phyloP scores from a whole-genome alignment of 2,888 invertebrate genomes.

The Agelastica alni region DNA sequence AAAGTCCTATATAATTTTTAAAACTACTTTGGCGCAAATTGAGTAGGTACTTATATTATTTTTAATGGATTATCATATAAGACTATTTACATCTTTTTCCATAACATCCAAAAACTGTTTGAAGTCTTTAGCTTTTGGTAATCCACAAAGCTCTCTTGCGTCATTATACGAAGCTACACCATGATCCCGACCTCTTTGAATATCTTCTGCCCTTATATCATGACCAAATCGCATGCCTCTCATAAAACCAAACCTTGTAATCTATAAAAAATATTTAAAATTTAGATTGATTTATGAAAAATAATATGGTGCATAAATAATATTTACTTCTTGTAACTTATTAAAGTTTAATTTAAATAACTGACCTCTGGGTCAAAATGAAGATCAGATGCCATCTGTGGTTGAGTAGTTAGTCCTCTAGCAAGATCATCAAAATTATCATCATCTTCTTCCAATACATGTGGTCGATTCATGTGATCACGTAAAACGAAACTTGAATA shows the following conservation, averaged over 20 bases:
- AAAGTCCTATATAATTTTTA: too few relatives aligned
- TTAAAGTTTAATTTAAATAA: slow-evolving; percentile 24
- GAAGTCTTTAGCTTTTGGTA: slow-evolving; percentile 69
- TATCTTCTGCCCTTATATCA: slow-evolving; percentile 79
- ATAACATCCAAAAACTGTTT: slow-evolving; percentile 69
- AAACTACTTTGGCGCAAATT: too few relatives aligned
- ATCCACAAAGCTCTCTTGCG: slow-evolving; percentile 74
- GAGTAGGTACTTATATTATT: too few relatives aligned
- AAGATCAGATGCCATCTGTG: slow-evolving; percentile 74
- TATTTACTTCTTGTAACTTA: not conserved
- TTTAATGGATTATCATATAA: too few relatives aligned
- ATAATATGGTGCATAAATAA: not conserved
- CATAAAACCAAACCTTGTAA: slow-evolving; percentile 68
- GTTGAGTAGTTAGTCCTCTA: slow-evolving; percentile 78
- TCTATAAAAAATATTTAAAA: slow-evolving; percentile 53
- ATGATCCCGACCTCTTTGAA: slow-evolving; percentile 85
- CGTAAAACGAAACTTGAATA: slow-evolving; percentile 63
- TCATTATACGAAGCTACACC: slow-evolving; percentile 78
- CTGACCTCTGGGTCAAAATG: slow-evolving; percentile 75
- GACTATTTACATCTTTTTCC: too few relatives aligned
- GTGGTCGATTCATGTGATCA: slow-evolving; percentile 70
- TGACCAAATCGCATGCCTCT: slow-evolving; percentile 69
- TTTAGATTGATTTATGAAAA: not conserved
- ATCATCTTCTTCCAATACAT: slow-evolving; percentile 65
- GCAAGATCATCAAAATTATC: slow-evolving; percentile 70